These are phyloP conservation scores for Epinotia brunnichana DNA, from an alignment of 2,888 invertebrate genomes.

Conservation along the genomic window DNA sequence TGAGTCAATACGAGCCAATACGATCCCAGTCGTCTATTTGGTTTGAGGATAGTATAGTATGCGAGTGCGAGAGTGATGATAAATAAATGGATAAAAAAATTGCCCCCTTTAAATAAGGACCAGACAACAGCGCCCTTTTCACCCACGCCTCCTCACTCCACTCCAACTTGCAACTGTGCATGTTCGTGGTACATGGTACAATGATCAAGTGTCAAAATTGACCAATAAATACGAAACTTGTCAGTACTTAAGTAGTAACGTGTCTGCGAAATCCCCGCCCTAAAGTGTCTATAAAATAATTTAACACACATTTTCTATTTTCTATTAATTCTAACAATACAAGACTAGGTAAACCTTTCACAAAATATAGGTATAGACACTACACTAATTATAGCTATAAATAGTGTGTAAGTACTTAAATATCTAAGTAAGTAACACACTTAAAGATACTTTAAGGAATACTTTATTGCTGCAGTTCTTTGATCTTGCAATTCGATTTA, in stretches of 20 bases:
- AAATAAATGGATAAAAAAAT: no score
- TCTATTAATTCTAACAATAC: slow-evolving; percentile 7
- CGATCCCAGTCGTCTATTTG: no score
- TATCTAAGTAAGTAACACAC: background rate
- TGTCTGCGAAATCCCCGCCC: background rate
- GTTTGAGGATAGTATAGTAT: no score
- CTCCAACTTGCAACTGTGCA: background rate
- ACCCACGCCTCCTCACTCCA: background rate
- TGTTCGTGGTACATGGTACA: background rate
- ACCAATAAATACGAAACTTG: background rate
- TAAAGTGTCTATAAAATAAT: background rate
- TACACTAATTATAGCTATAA: background rate
- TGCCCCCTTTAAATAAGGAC: background rate
- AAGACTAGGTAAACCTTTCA: slow-evolving; percentile 21
- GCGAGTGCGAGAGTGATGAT: no score
- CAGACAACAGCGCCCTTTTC: background rate
- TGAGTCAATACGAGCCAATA: no score
- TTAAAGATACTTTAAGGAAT: background rate
- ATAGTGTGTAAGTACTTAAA: slow-evolving; percentile 7
- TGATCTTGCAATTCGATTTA: no score
- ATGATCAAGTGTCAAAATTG: background rate
- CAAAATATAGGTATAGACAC: slow-evolving; percentile 4
- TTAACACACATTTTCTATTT: background rate
- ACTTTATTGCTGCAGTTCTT: background rate
- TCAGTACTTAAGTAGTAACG: no score